These are phyloP conservation scores for Falco concolor DNA, from an alignment of 2,797 vertebrate genomes.

Conservation along the genomic window DNA sequence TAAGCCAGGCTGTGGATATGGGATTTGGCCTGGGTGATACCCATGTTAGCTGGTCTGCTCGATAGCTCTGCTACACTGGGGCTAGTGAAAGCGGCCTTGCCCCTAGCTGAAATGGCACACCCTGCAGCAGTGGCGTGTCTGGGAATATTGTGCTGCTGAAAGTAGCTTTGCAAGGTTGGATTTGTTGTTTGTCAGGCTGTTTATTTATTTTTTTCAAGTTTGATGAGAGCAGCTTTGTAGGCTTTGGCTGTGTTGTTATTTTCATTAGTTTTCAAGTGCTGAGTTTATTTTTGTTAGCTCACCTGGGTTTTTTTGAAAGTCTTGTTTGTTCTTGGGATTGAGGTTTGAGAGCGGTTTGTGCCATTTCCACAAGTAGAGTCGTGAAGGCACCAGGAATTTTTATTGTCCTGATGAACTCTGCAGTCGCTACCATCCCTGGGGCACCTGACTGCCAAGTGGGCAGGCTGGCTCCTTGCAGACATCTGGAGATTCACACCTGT, in stretches of 20 bases:
- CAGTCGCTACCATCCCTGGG: fast-evolving
- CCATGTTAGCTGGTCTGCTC: background rate
- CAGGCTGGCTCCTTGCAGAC: background rate
- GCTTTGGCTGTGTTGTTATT: background rate
- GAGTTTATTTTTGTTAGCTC: background rate
- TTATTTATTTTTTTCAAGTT: background rate
- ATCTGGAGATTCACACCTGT: background rate
- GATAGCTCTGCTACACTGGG: background rate
- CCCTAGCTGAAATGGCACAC: background rate
- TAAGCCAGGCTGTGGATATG: background rate
- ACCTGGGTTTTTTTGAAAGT: background rate
- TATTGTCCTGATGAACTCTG: background rate
- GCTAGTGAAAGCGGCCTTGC: background rate
- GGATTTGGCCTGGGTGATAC: background rate
- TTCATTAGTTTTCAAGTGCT: background rate
- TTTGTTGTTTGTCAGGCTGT: background rate
- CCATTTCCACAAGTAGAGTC: background rate
- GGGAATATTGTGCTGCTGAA: background rate
- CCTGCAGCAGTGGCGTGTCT: background rate
- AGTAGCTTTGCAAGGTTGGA: background rate
- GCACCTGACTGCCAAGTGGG: background rate
- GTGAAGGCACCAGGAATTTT: background rate
- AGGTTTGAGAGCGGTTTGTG: background rate
- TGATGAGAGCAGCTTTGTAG: slow-evolving; percentile 5
- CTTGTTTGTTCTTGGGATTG: slow-evolving; percentile 26